phyloP scores from a whole-genome alignment of 2,888 invertebrate genomes.

The Lasioglossum zephyrum region DNA sequence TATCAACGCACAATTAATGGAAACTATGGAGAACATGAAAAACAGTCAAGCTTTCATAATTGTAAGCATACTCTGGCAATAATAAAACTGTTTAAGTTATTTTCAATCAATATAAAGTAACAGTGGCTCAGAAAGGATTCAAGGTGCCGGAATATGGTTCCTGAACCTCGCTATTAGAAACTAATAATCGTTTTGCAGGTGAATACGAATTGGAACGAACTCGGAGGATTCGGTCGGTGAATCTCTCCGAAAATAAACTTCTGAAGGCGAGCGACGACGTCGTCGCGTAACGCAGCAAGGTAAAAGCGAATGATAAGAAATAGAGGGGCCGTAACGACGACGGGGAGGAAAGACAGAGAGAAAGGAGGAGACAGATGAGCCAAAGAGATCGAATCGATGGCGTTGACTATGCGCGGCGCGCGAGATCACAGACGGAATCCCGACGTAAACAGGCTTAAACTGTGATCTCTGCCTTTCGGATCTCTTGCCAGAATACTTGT shows the following conservation, averaged over 20 bases:
- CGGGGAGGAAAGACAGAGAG: constrained; percentile 5
- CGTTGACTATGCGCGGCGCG: constrained; percentile 69
- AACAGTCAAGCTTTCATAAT: too few species aligned
- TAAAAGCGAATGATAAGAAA: constrained; percentile 42
- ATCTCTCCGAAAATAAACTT: constrained; percentile 11
- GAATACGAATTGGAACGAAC: neutral
- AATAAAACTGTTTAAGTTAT: neutral
- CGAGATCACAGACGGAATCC: constrained; percentile 73
- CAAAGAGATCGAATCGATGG: constrained; percentile 57
- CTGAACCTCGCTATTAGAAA: neutral
- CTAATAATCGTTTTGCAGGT: neutral
- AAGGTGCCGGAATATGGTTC: neutral
- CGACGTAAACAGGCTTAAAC: constrained; percentile 76
- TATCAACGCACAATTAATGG: neutral
- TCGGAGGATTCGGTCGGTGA: neutral
- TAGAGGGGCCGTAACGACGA: constrained; percentile 12
- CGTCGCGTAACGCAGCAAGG: neutral
- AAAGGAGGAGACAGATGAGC: constrained; percentile 8
- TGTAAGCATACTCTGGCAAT: too few species aligned
- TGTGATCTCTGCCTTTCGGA: constrained; percentile 69
- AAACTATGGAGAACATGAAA: too few species aligned
- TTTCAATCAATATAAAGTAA: too few species aligned
- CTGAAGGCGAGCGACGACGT: neutral
- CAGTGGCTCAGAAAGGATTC: neutral
- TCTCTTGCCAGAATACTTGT: constrained; percentile 68